Evolutionary conservation across 2,888 invertebrate genomes (phyloP).

Genomic region (Erynnis tages): DNA sequence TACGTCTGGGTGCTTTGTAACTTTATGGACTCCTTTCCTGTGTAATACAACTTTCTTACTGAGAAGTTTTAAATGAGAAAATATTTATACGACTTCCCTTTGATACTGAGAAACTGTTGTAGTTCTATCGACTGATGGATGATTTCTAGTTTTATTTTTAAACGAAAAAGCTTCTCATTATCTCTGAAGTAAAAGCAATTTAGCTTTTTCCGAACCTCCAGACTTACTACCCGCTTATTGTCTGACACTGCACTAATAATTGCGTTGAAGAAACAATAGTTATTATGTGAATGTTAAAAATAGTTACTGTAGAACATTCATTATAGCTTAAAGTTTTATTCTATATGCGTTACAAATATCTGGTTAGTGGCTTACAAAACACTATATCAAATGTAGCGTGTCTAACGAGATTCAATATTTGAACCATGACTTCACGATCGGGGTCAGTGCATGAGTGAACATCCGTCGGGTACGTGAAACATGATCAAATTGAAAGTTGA

Average conservation of each 20-base stretch:
- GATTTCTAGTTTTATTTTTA: too few species aligned
- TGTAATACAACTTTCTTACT: constrained; percentile 6
- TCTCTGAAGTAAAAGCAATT: too few species aligned
- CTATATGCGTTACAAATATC: neutral
- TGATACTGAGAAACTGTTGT: neutral
- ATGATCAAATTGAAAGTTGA: constrained; percentile 64
- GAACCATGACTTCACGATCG: constrained; percentile 16
- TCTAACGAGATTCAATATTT: constrained; percentile 19
- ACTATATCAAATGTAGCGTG: constrained; percentile 3
- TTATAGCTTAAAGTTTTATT: too few species aligned
- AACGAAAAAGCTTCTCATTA: too few species aligned
- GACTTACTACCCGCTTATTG: too few species aligned
- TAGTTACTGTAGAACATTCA: too few species aligned
- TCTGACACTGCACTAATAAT: too few species aligned
- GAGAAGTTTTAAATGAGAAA: constrained; percentile 3
- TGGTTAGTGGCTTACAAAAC: neutral
- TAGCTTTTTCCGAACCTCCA: too few species aligned
- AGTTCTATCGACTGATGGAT: too few species aligned
- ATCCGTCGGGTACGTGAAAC: constrained; percentile 41
- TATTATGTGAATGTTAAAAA: too few species aligned
- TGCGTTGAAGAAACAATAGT: too few species aligned
- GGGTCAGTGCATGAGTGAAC: constrained; percentile 21
- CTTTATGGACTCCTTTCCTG: constrained; percentile 1
- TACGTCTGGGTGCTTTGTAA: constrained; percentile 4
- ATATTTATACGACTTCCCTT: neutral